Base-by-base conservation (phyloP, 2,113 vertebrate species). In the Microcebus lehilahytsara region DNA sequence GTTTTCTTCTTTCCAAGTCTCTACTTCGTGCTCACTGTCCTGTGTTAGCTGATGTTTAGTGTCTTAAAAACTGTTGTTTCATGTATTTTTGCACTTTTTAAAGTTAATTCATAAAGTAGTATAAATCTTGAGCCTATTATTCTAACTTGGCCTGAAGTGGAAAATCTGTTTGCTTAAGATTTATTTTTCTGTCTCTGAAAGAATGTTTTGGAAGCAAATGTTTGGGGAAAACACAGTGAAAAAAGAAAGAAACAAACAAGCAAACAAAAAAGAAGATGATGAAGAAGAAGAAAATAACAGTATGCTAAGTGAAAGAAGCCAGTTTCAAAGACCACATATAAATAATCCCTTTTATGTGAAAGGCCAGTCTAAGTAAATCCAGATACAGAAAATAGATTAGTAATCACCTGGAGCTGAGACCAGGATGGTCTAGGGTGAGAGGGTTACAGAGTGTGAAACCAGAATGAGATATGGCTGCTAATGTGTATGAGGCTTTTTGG, bases 381-480 rank as follows among this genome's bases (percentile, higher is more conserved):
- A 62, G 72, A 84, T 6, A 40, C 6, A 69, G 6, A 60, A 89
- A 49, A 27, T 75, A 42, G 19, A 34, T 32, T 19, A 49, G 1
- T 19, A 9, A 12, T 30, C 37, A 0, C 4, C 19, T 30, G 11
- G 10, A 56, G 17, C 13, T 46, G 11, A 84, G 30, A 2, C 8
- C 17, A 3, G 0, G 30, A 23, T 3, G 25, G 2, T 51, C 25
- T 77, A 7, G 19, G 25, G 17, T 71, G 10, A 32, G 17, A 23
- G 66, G 30, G 19, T 49, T 60, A 6, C n/a, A 74, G 14, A 2
- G 20, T 37, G 3, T 25, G 8, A 85, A 80, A 0, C 5, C 37
- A 37, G 14, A 46, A 64, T 74, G 22, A 6, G 7, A 4, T n/a
- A 30, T 49, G 49, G 25, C 17, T 60, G 25, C 2, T 62, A 62